phyloP scores from a whole-genome alignment of 23 tunicate species.

The Corella eumyota region DNA sequence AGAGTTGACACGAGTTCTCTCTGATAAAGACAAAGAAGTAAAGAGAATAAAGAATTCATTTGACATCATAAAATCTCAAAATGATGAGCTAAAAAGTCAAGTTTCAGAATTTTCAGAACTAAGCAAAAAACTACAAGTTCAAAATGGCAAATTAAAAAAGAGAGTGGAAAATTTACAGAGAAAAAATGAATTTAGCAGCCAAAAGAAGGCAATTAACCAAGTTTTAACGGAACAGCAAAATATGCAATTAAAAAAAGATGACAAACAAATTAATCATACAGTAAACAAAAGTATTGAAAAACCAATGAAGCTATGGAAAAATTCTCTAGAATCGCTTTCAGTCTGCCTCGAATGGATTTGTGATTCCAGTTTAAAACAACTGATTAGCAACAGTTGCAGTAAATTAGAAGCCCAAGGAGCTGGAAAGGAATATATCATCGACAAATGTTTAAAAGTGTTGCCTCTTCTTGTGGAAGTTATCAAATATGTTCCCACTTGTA shows the following conservation, averaged over 20 bases:
- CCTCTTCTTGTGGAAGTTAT: constrained; percentile 78
- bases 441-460: constrained; percentile 57
- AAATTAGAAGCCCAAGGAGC: not conserved
- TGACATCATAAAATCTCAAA: constrained; percentile 56
- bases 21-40: constrained; percentile 32
- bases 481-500: constrained; percentile 25
- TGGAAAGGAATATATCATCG: constrained; percentile 31
- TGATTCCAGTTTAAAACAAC: constrained; percentile 35
- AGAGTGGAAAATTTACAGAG: constrained; percentile 83
- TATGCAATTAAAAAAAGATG: no score
- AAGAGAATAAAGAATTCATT: constrained; percentile 64
- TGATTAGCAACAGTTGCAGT: not conserved
- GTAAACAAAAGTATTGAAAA: no score
- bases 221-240: no score
- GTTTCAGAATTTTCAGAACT: constrained; percentile 18
- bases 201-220: no score
- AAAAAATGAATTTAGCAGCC: constrained; percentile 37
- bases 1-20: constrained; percentile 11
- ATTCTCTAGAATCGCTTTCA: constrained; percentile 47
- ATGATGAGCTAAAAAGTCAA: constrained; percentile 51
- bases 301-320: constrained; percentile 20
- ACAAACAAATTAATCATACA: no score
- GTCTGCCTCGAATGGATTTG: constrained; percentile 58
- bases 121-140: constrained; percentile 29
- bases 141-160: constrained; percentile 48